Evolutionary conservation across 2,113 vertebrate species (phyloP), one percentile per base, ranked within the genome.

Genomic region (Cebidichthys violaceus): DNA sequence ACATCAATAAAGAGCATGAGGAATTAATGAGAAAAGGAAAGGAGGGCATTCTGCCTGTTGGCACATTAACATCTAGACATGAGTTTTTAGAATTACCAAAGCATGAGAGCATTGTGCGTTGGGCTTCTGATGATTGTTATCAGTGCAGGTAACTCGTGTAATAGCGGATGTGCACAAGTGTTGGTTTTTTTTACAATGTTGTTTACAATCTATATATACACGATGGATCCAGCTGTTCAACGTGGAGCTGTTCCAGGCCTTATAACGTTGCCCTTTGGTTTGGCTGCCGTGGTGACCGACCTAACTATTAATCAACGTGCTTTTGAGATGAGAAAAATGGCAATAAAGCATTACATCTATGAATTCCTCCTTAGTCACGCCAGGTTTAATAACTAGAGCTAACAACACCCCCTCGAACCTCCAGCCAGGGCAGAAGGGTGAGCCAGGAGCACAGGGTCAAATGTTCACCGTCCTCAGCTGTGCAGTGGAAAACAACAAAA

Each of bases 81-180:
- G 75, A 76, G 84, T 86, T 78, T 80, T 82, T 70, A 82, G 62
- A 77, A 88, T 90, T 70, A 80, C 85, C 33, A 20, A 86, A 76
- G 82, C 71, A 86, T 91, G 88, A 94, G 64, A 67, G 83, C 89
- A 89, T 77, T 15, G 64, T 67, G 68, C 68, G 73, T 77, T 13
- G 61, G 61, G 70, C 62, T 73, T 73, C 73, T 92, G 91, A 95
- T 94, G 90, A 94, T 90, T 92, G 92, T 93, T 92, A 91, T 95
- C 86, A 90, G 71, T 9, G 60, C 70, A 54, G 82, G 70, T 90
- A 43, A 82, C 69, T 43, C 9, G 45, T 52, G 47, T 70, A 77
- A 83, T 66, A 43, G n/a, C 60, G 20, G 70, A 82, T 79, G 70
- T 69, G 70, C 20, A 76, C 62, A 60, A 69, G 66, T 77, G 57